Base-by-base conservation (phyloP, 35 echinoderm and acorn worm genomes). In the Apostichopus japonicus region DNA sequence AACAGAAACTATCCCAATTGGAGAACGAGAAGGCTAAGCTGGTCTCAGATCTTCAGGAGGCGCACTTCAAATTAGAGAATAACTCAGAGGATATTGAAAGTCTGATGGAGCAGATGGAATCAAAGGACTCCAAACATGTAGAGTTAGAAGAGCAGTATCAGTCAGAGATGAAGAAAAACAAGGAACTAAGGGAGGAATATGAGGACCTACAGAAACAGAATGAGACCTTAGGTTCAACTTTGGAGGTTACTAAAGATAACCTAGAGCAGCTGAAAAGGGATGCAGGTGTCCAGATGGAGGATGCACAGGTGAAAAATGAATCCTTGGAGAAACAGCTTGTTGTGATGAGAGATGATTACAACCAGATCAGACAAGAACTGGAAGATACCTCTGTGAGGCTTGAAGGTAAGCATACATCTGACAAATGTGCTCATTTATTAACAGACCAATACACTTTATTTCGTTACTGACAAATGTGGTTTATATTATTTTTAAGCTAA, bases 61-160 rank as follows among this genome's bases (percentile, higher is more conserved):
- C 90, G 0, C 23, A 72, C 22, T 92, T 92, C n/a, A 93, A 90
- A 63, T 84, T 96, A 16, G 95, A 96, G 77, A 92, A 94, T 44
- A 89, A 76, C 8, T 63, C 84, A 7, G 93, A 92, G 59, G 95
- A 96, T 82, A 67, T 94, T 61, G 70, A 77, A 55, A 87, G 80
- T 56, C 83, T 95, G 17, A 87, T 79, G 19, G 80, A 92, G 33
- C 90, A 92, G 75, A 27, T 87, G 56, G 75, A 24, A 52, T 6
- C 15, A 4, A 84, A 70, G 15, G n/a, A 51, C 17, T 79, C 54
- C 11, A 92, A 95, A 78, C 22, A 67, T 53, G 24, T 88, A n/a
- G 90, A 87, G 81, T 23, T 79, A 8, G 61, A 87, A 56, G 91
- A 95, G 21, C 80, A 87, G 67, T 76, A 87, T 67, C 24, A 78